phyloP scores from a whole-genome alignment of 2,888 invertebrate genomes.

The Acanthoscelides obtectus region DNA sequence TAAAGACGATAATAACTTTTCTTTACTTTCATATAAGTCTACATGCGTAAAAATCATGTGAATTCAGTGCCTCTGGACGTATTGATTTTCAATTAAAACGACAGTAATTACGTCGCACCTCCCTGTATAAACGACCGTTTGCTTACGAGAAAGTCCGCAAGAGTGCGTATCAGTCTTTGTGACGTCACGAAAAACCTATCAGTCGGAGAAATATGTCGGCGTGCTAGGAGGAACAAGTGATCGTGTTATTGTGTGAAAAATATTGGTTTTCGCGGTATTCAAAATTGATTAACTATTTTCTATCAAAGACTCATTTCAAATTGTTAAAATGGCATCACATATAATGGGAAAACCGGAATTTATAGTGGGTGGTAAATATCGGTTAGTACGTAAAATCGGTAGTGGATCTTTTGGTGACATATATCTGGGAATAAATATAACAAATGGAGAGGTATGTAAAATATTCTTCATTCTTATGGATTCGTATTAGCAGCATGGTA shows the following conservation, averaged over 20 bases:
- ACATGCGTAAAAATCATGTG: too few species aligned
- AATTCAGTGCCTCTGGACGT: too few species aligned
- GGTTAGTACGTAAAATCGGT: conserved; percentile 94
- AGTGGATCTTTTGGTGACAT: conserved; percentile 99
- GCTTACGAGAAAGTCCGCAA: neutral
- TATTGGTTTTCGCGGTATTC: conserved; percentile 43
- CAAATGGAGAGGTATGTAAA: conserved; percentile 77
- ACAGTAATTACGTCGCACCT: neutral
- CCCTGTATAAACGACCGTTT: neutral
- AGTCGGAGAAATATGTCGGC: conserved; percentile 54
- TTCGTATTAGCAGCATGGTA: neutral
- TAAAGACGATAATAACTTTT: too few species aligned
- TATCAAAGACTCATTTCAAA: conserved; percentile 39
- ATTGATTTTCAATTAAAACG: too few species aligned
- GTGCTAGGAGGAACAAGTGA: conserved; percentile 51
- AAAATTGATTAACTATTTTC: conserved; percentile 44
- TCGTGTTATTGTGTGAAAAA: conserved; percentile 47
- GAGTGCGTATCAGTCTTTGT: conserved; percentile 7
- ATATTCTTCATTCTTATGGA: conserved; percentile 2
- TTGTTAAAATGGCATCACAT: conserved; percentile 44
- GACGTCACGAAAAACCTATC: conserved; percentile 44
- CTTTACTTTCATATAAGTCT: too few species aligned
- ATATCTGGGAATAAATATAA: conserved; percentile 88
- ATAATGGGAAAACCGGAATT: conserved; percentile 60
- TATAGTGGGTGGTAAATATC: conserved; percentile 88